Evolutionary conservation across 2,888 invertebrate species (phyloP).

Genomic region (Andricus quercusramuli): DNA sequence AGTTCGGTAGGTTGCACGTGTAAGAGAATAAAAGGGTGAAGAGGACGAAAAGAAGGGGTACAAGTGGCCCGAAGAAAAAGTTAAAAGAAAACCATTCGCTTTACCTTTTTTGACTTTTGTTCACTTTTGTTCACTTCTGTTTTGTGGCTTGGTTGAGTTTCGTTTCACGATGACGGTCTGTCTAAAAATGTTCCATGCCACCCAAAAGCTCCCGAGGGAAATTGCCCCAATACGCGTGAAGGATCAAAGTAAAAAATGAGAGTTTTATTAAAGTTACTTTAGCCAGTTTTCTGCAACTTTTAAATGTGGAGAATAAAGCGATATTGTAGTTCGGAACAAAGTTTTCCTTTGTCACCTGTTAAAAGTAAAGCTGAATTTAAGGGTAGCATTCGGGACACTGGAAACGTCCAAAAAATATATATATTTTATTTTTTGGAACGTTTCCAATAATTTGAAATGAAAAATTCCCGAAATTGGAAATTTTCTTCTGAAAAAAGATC

Average conservation of each 20-base stretch:
- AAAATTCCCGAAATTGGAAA: no score
- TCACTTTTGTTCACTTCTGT: background rate
- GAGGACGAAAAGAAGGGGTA: conserved; percentile 23
- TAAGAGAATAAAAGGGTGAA: conserved; percentile 21
- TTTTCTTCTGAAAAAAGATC: no score
- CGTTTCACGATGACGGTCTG: background rate
- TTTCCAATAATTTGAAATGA: no score
- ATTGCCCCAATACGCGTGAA: background rate
- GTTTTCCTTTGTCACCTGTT: background rate
- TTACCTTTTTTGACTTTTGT: conserved; percentile 31
- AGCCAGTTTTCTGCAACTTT: background rate
- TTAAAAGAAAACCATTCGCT: conserved; percentile 16
- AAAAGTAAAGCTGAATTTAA: background rate
- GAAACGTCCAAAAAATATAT: no score
- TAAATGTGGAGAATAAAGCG: background rate
- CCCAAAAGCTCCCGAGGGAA: conserved; percentile 5
- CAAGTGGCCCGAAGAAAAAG: conserved; percentile 19
- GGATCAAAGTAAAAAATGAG: background rate
- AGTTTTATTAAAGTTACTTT: background rate
- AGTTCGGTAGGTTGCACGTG: conserved; percentile 47
- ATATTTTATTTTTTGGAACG: no score
- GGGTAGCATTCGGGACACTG: no score
- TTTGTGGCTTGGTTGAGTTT: conserved; percentile 8
- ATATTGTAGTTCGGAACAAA: background rate
- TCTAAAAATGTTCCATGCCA: conserved; percentile 9